Evolutionary conservation across 37 sponge, comb jelly and placozoan species (phyloP), one percentile per base, ranked within the genome.

Genomic region (Theonella swinhoei): DNA sequence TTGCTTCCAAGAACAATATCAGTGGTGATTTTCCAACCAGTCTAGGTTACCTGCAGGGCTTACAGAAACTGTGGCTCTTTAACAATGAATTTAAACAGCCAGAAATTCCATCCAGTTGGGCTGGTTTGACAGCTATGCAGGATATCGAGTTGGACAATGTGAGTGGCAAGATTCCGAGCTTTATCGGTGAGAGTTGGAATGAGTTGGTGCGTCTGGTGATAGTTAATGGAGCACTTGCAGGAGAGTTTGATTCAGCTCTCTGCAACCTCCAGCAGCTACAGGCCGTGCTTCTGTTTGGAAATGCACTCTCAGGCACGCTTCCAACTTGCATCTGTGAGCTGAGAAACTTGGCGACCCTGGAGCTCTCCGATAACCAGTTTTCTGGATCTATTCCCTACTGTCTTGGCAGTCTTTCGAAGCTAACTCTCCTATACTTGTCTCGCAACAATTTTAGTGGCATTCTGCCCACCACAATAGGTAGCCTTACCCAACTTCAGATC

Each of bases 31-130:
- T 80, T 25, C 95, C 95, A 30, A 62, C 68, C 4, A 72, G 75
- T 5, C 80, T 76, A 32, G 86, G 87, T 1, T 72, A 37, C 14
- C 83, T 94, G 23, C 24, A 3, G 24, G 58, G 28, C 35, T 35
- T 94, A 36, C 42, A 80, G 31, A 68, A 37, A 19, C 71, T 94
- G 39, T 94, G 95, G 95, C 4, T 79, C 1, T 94, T 94, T 32
- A 28, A 70, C 42, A 94, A 94, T 73, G 39, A 69, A 0, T 79
- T 86, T 39, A 38, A 83, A 39, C 61, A 38, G 23, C 66, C 89
- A 20, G n/a, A 40, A 4, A 76, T 94, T 54, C 91, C 91, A n/a
- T 24, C 63, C 20, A 64, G 65, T 0, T 94, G 90, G 90, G 4
- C 25, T 0, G 64, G 42, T 2, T 37, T 94, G 85, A 63, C 20